These are phyloP conservation scores for Pachycephus smyrnensis DNA, from an alignment of 2,888 invertebrate genomes.

Conservation along the genomic window DNA sequence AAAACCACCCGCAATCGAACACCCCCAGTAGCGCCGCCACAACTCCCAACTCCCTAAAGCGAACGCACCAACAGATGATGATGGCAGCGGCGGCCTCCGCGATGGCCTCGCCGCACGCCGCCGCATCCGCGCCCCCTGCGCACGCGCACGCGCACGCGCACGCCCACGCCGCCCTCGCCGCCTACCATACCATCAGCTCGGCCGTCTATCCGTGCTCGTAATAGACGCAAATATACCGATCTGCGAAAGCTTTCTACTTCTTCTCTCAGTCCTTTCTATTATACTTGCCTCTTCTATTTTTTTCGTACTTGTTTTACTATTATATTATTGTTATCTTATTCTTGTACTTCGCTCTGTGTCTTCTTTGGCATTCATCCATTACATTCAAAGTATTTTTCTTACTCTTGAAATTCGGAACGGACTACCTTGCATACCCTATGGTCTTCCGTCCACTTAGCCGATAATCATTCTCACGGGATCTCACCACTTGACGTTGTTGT, in stretches of 20 bases:
- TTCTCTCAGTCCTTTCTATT: conserved; percentile 18
- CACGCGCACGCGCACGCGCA: conserved; percentile 71
- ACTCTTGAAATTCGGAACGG: too few relatives aligned
- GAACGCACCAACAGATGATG: conserved; percentile 67
- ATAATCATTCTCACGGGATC: too few relatives aligned
- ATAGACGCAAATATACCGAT: conserved; percentile 66
- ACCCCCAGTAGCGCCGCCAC: conserved; percentile 68
- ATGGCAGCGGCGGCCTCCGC: conserved; percentile 67
- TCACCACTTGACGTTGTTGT: too few relatives aligned
- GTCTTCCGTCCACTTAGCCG: too few relatives aligned
- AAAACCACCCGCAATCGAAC: conserved; percentile 59
- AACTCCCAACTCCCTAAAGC: conserved; percentile 68
- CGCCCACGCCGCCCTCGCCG: conserved; percentile 71
- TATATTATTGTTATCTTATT: too few relatives aligned
- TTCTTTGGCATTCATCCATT: too few relatives aligned
- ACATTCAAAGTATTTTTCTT: too few relatives aligned
- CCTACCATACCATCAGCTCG: conserved; percentile 79
- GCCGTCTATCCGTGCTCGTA: conserved; percentile 89
- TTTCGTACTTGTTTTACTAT: too few relatives aligned
- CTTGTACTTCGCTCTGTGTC: too few relatives aligned
- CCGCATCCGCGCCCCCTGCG: conserved; percentile 74
- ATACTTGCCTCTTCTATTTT: too few relatives aligned
- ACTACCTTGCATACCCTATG: too few relatives aligned
- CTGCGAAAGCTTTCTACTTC: conserved; percentile 32
- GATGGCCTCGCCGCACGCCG: conserved; percentile 74